A percentile compares a stretch with the other conserved stretches of the same genome.
Conservation (phyloP, 2,113 vertebrate species). For the Melanerpes formicivorus region DNA sequence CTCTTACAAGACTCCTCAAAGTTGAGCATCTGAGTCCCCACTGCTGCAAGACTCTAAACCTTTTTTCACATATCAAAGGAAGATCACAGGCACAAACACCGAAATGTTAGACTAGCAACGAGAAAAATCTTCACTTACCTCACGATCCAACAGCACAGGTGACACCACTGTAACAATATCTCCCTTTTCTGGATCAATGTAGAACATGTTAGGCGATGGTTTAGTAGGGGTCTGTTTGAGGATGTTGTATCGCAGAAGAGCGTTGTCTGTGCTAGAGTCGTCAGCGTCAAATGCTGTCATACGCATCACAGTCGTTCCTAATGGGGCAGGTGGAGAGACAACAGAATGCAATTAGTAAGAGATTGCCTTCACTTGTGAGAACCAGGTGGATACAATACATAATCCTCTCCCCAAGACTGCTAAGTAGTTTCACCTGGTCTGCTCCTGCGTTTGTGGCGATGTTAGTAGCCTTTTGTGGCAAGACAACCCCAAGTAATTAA, state of each 20-base stretch:
- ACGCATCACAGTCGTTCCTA: conserved; percentile 95
- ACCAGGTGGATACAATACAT: rapidly evolving
- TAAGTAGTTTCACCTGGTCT: not conserved
- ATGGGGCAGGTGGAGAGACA: not conserved
- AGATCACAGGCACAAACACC: rapidly evolving
- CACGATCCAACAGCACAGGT: conserved; percentile 87
- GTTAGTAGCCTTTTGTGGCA: too few relatives aligned
- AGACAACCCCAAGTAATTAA: not conserved
- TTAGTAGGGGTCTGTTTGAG: conserved; percentile 91
- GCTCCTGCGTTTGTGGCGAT: rapidly evolving
- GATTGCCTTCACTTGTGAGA: not conserved
- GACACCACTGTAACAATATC: conserved; percentile 95
- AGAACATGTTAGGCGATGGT: conserved; percentile 97
- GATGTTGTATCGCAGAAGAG: conserved; percentile 92
- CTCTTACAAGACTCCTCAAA: not conserved
- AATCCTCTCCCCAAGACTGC: not conserved
- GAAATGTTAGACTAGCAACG: rapidly evolving
- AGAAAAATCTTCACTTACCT: conserved; percentile 76
- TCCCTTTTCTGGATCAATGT: conserved; percentile 94
- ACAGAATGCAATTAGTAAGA: not conserved
- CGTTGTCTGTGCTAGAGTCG: conserved; percentile 90
- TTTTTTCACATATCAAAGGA: not conserved
- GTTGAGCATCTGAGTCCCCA: not conserved
- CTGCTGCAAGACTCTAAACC: rapidly evolving
- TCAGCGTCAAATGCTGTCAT: conserved; percentile 93